Conservation (phyloP, 1,140 invertebrate species). For the Bombyx mandarina region DNA sequence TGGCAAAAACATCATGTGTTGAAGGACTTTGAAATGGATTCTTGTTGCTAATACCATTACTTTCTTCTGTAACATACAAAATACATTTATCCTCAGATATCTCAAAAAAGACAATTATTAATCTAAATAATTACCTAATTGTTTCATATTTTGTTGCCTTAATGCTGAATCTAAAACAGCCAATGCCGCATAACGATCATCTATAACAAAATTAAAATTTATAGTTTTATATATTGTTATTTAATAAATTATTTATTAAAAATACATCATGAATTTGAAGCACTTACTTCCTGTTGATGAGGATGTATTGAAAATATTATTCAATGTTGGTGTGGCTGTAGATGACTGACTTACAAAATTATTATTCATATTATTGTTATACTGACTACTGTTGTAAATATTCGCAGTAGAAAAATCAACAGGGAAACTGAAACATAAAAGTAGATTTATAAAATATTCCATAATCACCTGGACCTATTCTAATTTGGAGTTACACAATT, state of each 20-base stretch:
- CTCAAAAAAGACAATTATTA: slow-evolving; percentile 1
- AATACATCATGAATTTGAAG: background rate
- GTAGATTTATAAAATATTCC: too few species aligned
- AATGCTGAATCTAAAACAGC: slow-evolving; percentile 64
- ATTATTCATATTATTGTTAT: slow-evolving; percentile 51
- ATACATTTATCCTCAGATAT: background rate
- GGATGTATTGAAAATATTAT: slow-evolving; percentile 36
- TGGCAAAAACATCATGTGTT: slow-evolving; percentile 46
- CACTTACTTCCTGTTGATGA: slow-evolving; percentile 41
- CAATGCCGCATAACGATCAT: slow-evolving; percentile 68
- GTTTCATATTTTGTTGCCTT: slow-evolving; percentile 62
- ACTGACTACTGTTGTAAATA: slow-evolving; percentile 68
- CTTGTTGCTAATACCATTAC: slow-evolving; percentile 37
- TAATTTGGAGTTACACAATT: too few species aligned
- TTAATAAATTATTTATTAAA: background rate
- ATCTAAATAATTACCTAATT: slow-evolving; percentile 35
- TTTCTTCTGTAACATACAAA: slow-evolving; percentile 42
- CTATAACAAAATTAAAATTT: slow-evolving; percentile 29
- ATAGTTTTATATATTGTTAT: background rate
- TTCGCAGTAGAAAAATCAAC: slow-evolving; percentile 68
- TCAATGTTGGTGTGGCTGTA: slow-evolving; percentile 29
- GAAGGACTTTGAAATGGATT: slow-evolving; percentile 58
- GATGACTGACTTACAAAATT: slow-evolving; percentile 33
- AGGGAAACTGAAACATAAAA: slow-evolving; percentile 55
- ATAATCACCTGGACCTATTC: too few species aligned